These are phyloP conservation scores for Lysandra bellargus DNA, from an alignment of 2,888 invertebrate species.

Conservation along the genomic window DNA sequence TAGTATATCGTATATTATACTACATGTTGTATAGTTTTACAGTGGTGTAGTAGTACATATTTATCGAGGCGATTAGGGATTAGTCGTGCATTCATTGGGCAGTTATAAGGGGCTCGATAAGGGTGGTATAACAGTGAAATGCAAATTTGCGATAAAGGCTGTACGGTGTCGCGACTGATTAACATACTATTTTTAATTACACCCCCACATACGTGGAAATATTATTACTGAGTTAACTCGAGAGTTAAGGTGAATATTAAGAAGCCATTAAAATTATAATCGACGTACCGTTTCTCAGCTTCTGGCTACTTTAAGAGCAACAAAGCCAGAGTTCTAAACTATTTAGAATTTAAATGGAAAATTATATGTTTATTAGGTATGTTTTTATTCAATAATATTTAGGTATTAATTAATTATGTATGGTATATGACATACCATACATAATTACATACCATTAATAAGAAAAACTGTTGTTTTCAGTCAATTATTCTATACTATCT, in stretches of 20 bases:
- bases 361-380: too few species aligned
- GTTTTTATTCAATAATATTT: too few species aligned
- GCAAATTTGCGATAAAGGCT: conserved; percentile 41
- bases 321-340: neutral
- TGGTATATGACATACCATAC: neutral
- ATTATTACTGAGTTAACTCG: neutral
- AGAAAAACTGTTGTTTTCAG: neutral
- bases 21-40: too few species aligned
- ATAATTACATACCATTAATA: neutral
- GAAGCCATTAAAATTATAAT: neutral
- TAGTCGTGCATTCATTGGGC: conserved; percentile 35
- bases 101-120: conserved; percentile 37
- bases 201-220: conserved; percentile 24
- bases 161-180: conserved; percentile 39
- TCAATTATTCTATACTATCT: neutral
- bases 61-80: conserved; percentile 1
- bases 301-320: neutral
- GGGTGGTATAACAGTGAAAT: conserved; percentile 40
- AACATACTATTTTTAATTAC: conserved; percentile 43
- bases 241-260: neutral
- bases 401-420: too few species aligned
- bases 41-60: neutral
- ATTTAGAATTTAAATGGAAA: neutral
- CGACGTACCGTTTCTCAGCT: neutral
- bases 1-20: too few species aligned